Base-by-base conservation (phyloP, 2,113 vertebrate genomes). In the Indicator maculatus region DNA sequence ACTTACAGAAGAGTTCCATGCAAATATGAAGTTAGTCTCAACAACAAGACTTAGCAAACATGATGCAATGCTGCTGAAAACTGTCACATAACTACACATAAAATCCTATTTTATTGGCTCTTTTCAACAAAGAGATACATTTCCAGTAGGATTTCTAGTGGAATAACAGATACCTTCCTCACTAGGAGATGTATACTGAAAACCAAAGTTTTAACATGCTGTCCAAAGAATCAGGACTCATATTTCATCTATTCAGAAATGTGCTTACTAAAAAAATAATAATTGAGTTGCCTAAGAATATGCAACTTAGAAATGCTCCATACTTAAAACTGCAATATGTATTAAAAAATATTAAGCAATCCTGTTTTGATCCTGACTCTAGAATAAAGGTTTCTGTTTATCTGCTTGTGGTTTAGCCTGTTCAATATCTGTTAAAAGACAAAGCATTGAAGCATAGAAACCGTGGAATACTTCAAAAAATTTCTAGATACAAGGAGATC, bases 1-100 rank as follows among this genome's bases (percentile, higher is more conserved):
- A 33, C 17, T 60, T 67, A 47, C 2, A 6, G 12, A 31, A 66
- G 67, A 83, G 21, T 45, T 53, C 13, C 36, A 33, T 4, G 24
- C 10, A 21, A 9, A 31, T 1, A 63, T 26, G 21, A 81, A 63
- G 86, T 7, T 27, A 19, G 27, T 77, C 33, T 60, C 36, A 36
- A 7, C 2, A 1, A 76, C n/a, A 82, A 16, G 12, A 47, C 13
- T 44, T 95, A 12, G 16, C 8, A 83, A 90, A 61, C 11, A 24
- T 14, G 79, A 80, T 8, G 3, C 12, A 86, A 36, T 24, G 28
- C 10, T 61, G 9, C 31, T 65, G 21, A 21, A 59, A 86, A 79
- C 63, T 2, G 3, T 39, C 52, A 74, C 5, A 26, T 15, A 86
- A 61, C 4, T 56, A 72, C 85, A 80, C 0, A 0, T 19, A 74